A percentile compares a stretch with the other conserved stretches of the same genome.
These are phyloP conservation scores for Kryptolebias marmoratus DNA, from an alignment of 2,113 vertebrate species.

Conservation along the genomic window DNA sequence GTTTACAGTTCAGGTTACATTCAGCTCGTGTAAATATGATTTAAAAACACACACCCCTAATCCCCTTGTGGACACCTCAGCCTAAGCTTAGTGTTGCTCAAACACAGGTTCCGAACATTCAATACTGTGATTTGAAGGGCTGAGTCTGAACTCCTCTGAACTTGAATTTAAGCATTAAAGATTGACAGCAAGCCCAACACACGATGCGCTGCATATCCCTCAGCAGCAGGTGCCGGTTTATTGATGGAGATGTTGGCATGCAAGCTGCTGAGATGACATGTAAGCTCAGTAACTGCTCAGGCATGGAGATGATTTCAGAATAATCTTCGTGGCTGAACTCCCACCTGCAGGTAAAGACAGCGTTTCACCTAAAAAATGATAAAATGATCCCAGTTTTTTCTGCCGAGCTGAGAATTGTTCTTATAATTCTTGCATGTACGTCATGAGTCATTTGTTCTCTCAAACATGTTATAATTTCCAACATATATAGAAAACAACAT, in stretches of 20 bases:
- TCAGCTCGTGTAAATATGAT: constrained; percentile 44
- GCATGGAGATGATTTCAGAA: constrained; percentile 8
- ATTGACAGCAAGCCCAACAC: not conserved
- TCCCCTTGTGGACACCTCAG: not conserved
- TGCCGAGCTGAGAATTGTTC: not conserved
- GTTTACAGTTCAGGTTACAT: constrained; percentile 43
- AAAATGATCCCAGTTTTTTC: not conserved
- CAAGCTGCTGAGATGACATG: not conserved
- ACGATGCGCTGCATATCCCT: not conserved
- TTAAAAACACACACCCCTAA: constrained; percentile 9
- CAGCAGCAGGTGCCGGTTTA: not conserved
- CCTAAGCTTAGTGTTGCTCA: not conserved
- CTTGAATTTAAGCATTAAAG: not conserved
- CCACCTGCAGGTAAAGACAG: not conserved
- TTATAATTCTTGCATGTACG: not conserved
- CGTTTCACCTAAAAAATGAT: not conserved
- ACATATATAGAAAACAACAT: too few species aligned
- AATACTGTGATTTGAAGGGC: not conserved
- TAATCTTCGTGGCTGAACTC: constrained; percentile 16
- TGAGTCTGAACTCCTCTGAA: not conserved
- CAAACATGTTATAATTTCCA: too few species aligned
- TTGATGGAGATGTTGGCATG: not conserved
- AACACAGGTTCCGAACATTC: not conserved
- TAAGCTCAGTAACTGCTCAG: not conserved
- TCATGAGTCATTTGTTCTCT: not conserved